phyloP scores from a whole-genome alignment of 2,888 invertebrate genomes.

The Eupithecia inturbata region DNA sequence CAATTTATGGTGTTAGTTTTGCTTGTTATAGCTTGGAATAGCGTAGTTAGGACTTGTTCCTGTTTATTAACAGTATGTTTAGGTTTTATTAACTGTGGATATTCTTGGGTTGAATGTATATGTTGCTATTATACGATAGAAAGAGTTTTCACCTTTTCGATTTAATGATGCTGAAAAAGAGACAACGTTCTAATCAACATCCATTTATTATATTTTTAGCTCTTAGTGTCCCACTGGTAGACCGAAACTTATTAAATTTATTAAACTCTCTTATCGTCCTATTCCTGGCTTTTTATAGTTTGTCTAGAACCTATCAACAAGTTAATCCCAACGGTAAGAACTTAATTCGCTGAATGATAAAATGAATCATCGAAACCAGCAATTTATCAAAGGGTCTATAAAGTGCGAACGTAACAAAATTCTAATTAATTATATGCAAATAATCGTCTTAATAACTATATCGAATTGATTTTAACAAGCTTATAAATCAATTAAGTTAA shows the following conservation, averaged over 20 bases:
- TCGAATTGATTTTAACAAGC: constrained; percentile 31
- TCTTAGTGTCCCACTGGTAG: background rate
- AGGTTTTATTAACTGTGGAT: background rate
- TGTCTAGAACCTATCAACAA: background rate
- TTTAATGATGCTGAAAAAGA: too few relatives aligned
- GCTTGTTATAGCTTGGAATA: background rate
- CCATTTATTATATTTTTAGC: too few relatives aligned
- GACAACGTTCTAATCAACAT: too few relatives aligned
- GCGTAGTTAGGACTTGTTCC: background rate
- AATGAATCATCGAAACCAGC: background rate
- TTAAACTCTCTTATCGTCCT: background rate
- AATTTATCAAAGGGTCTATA: constrained; percentile 9
- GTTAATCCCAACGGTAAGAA: background rate
- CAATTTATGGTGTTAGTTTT: constrained; percentile 10
- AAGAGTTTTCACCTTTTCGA: too few relatives aligned
- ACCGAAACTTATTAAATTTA: background rate
- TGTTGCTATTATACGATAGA: too few relatives aligned
- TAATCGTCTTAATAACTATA: constrained; percentile 28
- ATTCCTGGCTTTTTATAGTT: background rate
- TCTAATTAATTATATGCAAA: constrained; percentile 32
- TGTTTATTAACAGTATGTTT: background rate
- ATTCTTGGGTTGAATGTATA: too few relatives aligned
- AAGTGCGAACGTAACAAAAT: constrained; percentile 23
- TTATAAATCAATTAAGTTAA: constrained; percentile 35
- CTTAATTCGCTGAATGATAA: background rate